phyloP scores from a whole-genome alignment of 2,113 vertebrate species.

The Equus przewalskii region DNA sequence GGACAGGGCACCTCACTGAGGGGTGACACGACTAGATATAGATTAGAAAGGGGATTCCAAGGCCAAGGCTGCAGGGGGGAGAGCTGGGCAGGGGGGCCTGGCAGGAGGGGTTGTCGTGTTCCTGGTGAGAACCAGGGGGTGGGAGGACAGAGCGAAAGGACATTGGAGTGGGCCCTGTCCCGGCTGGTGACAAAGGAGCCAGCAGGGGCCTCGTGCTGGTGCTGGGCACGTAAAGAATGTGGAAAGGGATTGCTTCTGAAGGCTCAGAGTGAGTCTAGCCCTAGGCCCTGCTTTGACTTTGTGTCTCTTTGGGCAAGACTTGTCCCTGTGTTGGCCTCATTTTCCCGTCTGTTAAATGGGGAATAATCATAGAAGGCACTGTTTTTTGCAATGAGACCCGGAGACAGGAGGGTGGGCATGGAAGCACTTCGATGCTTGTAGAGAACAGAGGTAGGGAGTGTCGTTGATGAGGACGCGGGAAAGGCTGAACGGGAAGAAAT shows the following conservation, averaged over 20 bases:
- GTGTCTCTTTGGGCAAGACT: neutral
- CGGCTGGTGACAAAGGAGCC: neutral
- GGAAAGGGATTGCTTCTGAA: neutral
- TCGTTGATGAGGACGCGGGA: neutral
- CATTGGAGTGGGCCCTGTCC: no score
- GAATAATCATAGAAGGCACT: neutral
- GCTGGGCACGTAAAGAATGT: neutral
- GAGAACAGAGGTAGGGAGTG: neutral
- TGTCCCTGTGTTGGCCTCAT: neutral
- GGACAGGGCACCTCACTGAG: neutral
- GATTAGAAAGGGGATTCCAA: neutral
- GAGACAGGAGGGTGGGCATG: neutral
- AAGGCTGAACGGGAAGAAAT: neutral
- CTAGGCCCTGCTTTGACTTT: neutral
- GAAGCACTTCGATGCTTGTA: neutral
- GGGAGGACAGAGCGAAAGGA: neutral
- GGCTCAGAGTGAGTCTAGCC: neutral
- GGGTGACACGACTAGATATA: neutral
- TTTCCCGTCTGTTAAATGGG: neutral
- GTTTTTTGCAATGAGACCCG: neutral
- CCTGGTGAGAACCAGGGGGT: neutral
- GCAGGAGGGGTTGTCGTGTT: accelerated
- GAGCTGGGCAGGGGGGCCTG: neutral
- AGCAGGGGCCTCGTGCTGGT: neutral
- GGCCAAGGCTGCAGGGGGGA: neutral